A percentile compares a stretch with the other conserved stretches of the same genome.
These are phyloP conservation scores for Cyclophora albipunctata DNA, from an alignment of 2,888 invertebrate species.

Conservation along the genomic window DNA sequence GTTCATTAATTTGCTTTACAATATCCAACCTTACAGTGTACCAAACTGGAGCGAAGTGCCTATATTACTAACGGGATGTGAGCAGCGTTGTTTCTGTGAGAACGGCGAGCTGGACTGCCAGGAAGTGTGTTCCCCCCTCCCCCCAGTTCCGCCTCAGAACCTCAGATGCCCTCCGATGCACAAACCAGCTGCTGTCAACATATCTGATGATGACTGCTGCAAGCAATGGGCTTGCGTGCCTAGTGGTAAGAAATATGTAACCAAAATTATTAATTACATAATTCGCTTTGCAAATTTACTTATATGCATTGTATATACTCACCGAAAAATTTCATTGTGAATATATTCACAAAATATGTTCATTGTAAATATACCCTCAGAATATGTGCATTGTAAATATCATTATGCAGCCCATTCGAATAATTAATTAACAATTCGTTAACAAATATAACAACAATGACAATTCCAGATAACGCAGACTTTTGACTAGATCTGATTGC, in stretches of 20 bases:
- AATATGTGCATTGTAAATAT: too few relatives aligned
- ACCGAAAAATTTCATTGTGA: too few relatives aligned
- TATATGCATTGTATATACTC: too few relatives aligned
- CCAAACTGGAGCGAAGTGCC: slow-evolving; percentile 91
- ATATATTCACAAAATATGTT: too few relatives aligned
- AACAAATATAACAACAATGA: too few relatives aligned
- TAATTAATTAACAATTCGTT: too few relatives aligned
- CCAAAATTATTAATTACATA: background rate
- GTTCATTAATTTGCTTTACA: too few relatives aligned
- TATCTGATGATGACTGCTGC: slow-evolving; percentile 87
- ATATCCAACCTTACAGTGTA: slow-evolving; percentile 47
- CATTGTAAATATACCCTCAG: too few relatives aligned
- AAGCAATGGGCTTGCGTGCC: slow-evolving; percentile 82
- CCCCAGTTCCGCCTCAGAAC: slow-evolving; percentile 83
- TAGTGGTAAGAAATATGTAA: slow-evolving; percentile 33
- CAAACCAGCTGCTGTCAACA: slow-evolving; percentile 76
- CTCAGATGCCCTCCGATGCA: slow-evolving; percentile 83
- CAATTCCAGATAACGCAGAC: too few relatives aligned
- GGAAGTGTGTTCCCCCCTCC: slow-evolving; percentile 85
- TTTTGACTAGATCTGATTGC: too few relatives aligned
- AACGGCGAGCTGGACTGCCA: slow-evolving; percentile 91
- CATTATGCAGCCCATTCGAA: too few relatives aligned
- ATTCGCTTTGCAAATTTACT: too few relatives aligned
- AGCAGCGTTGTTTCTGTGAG: slow-evolving; percentile 90
- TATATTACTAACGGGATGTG: slow-evolving; percentile 86